Evolutionary conservation across 1,140 invertebrate genomes (phyloP).

Genomic region (Drosophila saltans): DNA sequence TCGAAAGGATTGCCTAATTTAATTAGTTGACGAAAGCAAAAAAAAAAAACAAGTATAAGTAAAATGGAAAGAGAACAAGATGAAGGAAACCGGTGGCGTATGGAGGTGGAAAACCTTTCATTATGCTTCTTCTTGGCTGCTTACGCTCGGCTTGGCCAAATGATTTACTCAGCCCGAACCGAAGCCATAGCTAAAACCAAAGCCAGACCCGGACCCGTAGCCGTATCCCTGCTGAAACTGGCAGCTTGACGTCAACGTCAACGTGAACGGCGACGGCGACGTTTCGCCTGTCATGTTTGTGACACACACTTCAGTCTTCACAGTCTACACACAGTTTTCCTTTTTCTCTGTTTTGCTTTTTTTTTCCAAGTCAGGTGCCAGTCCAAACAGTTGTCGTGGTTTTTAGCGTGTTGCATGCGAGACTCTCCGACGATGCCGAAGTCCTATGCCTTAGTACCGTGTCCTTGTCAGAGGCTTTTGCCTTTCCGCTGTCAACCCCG

Average conservation of each 20-base stretch:
- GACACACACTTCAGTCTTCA: slow-evolving; percentile 74
- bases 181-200: slow-evolving; percentile 32
- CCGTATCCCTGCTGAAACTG: slow-evolving; percentile 21
- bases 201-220: neutral
- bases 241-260: slow-evolving; percentile 59
- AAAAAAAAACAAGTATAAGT: slow-evolving; percentile 27
- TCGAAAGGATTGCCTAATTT: slow-evolving; percentile 74
- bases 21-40: slow-evolving; percentile 61
- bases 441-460: slow-evolving; percentile 44
- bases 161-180: slow-evolving; percentile 67
- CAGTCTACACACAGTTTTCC: neutral
- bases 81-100: too few relatives aligned
- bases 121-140: slow-evolving; percentile 16
- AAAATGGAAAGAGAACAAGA: slow-evolving; percentile 12
- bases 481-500: slow-evolving; percentile 45
- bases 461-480: slow-evolving; percentile 66
- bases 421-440: slow-evolving; percentile 19
- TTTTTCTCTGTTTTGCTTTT: too few relatives aligned
- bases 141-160: slow-evolving; percentile 61
- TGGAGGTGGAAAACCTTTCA: neutral
- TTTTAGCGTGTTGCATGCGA: slow-evolving; percentile 64
- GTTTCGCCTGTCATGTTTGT: slow-evolving; percentile 73
- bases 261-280: slow-evolving; percentile 42
- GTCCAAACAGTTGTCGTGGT: slow-evolving; percentile 35
- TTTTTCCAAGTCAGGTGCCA: slow-evolving; percentile 48